Evolutionary conservation across 2,113 vertebrate species (phyloP).

Genomic region (Anseranas semipalmata): DNA sequence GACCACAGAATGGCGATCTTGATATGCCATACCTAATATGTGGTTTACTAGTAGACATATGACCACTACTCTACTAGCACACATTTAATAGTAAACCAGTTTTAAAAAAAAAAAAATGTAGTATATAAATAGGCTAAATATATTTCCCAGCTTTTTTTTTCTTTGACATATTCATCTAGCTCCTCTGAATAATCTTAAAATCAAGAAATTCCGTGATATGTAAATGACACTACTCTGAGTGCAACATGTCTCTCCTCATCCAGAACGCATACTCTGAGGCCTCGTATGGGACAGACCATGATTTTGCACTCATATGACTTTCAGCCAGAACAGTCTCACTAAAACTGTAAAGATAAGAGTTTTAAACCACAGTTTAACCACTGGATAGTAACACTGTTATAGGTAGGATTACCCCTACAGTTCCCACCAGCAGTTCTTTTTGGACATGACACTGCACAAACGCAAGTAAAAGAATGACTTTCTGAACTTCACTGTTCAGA

Average conservation of each 20-base stretch:
- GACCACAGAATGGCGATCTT: neutral
- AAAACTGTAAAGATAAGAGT: neutral
- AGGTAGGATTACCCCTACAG: neutral
- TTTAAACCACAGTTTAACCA: neutral
- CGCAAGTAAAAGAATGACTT: neutral
- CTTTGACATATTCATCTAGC: neutral
- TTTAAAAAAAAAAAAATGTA: neutral
- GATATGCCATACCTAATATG: neutral
- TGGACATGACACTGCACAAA: neutral
- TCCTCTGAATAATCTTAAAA: neutral
- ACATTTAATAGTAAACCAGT: neutral
- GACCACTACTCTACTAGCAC: neutral
- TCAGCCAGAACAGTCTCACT: neutral
- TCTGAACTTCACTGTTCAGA: neutral
- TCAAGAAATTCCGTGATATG: neutral
- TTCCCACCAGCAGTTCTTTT: rapidly evolving
- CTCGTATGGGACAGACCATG: neutral
- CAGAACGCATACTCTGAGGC: neutral
- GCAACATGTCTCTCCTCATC: neutral
- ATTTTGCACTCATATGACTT: neutral
- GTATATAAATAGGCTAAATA: neutral
- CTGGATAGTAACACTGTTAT: rapidly evolving
- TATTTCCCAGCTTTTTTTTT: neutral
- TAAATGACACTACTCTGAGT: neutral
- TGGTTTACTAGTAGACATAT: neutral